Evolutionary conservation across 2,113 vertebrate genomes (phyloP), one percentile per base, ranked within the genome.

Genomic region (Mungos mungo): DNA sequence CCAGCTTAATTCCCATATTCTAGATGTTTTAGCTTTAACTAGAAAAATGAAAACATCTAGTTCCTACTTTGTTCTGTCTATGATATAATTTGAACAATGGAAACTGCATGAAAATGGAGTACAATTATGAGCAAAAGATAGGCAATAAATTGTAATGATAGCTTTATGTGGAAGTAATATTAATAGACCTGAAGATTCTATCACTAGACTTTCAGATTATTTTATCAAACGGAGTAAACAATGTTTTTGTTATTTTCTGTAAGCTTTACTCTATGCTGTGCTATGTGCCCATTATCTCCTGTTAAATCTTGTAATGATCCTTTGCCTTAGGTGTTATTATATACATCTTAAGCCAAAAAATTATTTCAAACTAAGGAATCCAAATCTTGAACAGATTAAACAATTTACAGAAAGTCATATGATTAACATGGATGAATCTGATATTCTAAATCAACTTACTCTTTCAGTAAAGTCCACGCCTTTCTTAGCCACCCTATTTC

Each of bases 1-100:
- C 14, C 27, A 84, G 35, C 16, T 74, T 63, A 83, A 69, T 81
- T 81, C 65, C 54, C 41, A 63, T 68, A 45, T 60, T 4, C n/a
- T 81, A 69, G 63, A 45, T 91, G 41, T 66, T 95, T 79, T 88
- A 83, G 1, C 35, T 90, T 96, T 93, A 93, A 83, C 41, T 91
- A 80, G 10, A 77, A 90, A 38, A 96, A 83, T 74, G 19, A 52
- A 81, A 94, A 91, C 19, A 91, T 72, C 52, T 65, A 79, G 68
- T 95, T 84, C 27, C 38, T 76, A 65, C n/a, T 47, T 69, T 71
- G 9, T 15, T 88, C 27, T 82, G 3, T 80, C 80, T 72, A 81
- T 85, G 25, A 69, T 38, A 92, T 76, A 68, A 68, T 81, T 91
- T 85, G 18, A 94, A 63, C 33, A 74, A 92, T 14, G 6, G 81